Conservation (phyloP, 2,797 vertebrate genomes). For the Helicolenus hilgendorfi region DNA sequence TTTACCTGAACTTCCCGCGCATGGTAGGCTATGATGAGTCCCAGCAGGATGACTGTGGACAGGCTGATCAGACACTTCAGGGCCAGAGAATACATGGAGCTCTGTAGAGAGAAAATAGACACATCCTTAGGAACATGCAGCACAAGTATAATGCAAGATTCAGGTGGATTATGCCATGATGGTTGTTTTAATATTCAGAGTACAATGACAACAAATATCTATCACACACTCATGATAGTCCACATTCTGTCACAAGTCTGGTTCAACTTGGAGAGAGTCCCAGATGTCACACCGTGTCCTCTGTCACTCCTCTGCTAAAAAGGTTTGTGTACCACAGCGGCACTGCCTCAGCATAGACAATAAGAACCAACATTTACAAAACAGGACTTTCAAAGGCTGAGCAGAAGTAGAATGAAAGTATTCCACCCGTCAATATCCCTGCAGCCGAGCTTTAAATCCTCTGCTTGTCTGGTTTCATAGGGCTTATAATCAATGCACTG, state of each 20-base stretch:
- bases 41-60: constrained; percentile 97
- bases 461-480: constrained; percentile 70
- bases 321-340: background rate
- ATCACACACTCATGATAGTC: background rate
- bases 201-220: background rate
- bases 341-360: constrained; percentile 13
- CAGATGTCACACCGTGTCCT: constrained; percentile 6
- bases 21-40: constrained; percentile 98
- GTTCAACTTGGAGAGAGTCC: background rate
- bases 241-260: background rate
- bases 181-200: background rate
- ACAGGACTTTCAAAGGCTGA: constrained; percentile 39
- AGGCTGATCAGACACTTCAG: constrained; percentile 99
- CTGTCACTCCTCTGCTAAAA: constrained; percentile 20
- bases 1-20: constrained; percentile 98
- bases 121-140: constrained; percentile 9
- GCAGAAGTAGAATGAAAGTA: constrained; percentile 34
- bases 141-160: constrained; percentile 5
- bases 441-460: constrained; percentile 70
- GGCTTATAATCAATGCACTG: constrained; percentile 77
- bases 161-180: background rate
- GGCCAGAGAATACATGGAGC: constrained; percentile 97
- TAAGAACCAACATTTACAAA: constrained; percentile 50
- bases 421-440: constrained; percentile 62
- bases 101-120: constrained; percentile 86